Evolutionary conservation across 2,113 vertebrate species (phyloP), one percentile per base, ranked within the genome.

Genomic region (Halcyon senegalensis): DNA sequence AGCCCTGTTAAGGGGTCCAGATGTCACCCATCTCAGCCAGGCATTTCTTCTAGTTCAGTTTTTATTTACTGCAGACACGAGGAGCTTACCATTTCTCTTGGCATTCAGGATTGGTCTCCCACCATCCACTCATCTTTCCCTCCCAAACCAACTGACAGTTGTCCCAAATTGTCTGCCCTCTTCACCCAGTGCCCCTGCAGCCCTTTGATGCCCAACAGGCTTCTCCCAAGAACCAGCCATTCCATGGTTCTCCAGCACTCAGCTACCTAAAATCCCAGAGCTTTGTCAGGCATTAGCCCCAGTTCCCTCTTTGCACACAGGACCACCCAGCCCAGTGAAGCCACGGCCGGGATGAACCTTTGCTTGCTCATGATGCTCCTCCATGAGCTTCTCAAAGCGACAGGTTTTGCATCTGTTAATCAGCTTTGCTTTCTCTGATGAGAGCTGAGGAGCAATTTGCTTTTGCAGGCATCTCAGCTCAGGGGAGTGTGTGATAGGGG

Each of bases 301-400:
- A 58, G 78, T 70, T 48, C 51, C 64, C 70, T 85, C 33, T 55
- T 70, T 37, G 68, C 48, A 16, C n/a, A 15, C 6, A 21, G 48
- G 5, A 84, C 4, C 8, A 3, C 5, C 16, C 46, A 53, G 58
- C 31, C 55, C 37, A 9, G 9, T 0, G 4, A 44, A 93, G 33
- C 43, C 67, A 9, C 0, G 0, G 19, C 81, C 53, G 70, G 31
- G 70, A 59, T 10, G 12, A 7, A n/a, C 44, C 75, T 89, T 35
- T 2, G 0, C 58, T 64, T 1, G 0, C 46, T 66, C 4, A 1
- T 28, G 53, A 2, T 64, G 67, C 6, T 85, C 9, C 56, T 72
- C 75, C 87, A 63, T 79, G 56, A 67, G 67, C 37, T 31, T 17
- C 79, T n/a, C 35, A 3, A 27, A 58, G 72, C 0, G 2, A 58